These are phyloP conservation scores for Lepisosteus osseus DNA, from an alignment of 2,113 vertebrate species.

Conservation along the genomic window DNA sequence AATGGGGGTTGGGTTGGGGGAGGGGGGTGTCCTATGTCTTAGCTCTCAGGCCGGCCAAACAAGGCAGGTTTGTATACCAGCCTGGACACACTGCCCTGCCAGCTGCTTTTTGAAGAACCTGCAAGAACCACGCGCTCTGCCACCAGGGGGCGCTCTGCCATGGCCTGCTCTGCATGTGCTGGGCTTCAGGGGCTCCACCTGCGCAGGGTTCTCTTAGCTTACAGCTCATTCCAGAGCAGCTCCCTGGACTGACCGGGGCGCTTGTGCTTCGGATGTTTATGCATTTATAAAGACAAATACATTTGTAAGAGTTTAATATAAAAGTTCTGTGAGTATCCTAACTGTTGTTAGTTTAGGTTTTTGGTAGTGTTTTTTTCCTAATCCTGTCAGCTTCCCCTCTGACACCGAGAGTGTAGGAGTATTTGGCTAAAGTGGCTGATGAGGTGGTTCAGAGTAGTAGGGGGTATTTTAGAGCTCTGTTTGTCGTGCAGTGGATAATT, in stretches of 20 bases:
- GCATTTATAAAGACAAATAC: slow-evolving; percentile 74
- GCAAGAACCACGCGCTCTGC: too few relatives aligned
- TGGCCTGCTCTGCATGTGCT: too few relatives aligned
- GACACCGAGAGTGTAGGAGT: too few relatives aligned
- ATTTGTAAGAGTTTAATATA: slow-evolving; percentile 81
- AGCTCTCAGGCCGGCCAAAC: background rate
- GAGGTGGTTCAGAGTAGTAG: too few relatives aligned
- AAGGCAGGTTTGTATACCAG: background rate
- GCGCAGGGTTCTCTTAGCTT: too few relatives aligned
- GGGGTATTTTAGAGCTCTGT: too few relatives aligned
- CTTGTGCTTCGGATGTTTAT: slow-evolving; percentile 63
- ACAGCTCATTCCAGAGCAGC: slow-evolving; percentile 28
- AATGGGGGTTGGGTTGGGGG: background rate
- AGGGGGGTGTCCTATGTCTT: background rate
- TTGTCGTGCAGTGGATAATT: too few relatives aligned
- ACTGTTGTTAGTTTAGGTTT: slow-evolving; percentile 61
- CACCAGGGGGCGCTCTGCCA: too few relatives aligned
- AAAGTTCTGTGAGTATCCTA: slow-evolving; percentile 68
- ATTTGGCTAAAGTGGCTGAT: too few relatives aligned
- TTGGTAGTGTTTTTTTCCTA: slow-evolving; percentile 43
- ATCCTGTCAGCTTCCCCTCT: too few relatives aligned
- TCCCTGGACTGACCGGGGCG: slow-evolving; percentile 66
- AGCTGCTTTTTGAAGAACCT: slow-evolving; percentile 28
- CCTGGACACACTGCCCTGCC: slow-evolving; percentile 1
- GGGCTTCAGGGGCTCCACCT: too few relatives aligned